A percentile compares a stretch with the other conserved stretches of the same genome.
phyloP scores from a whole-genome alignment of 2,113 vertebrate genomes.

The Enhydra lutris region DNA sequence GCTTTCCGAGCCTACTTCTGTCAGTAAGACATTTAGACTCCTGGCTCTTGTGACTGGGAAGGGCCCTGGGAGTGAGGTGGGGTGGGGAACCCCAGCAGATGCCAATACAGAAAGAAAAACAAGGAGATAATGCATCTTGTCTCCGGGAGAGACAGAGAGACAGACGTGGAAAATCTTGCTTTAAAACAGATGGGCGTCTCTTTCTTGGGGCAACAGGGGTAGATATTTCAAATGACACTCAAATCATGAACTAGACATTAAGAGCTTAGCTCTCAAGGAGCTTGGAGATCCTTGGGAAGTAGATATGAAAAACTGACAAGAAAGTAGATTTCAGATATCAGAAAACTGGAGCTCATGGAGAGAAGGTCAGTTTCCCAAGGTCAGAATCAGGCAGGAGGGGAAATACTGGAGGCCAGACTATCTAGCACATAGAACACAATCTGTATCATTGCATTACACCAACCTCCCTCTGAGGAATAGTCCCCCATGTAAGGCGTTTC shows the following conservation, averaged over 20 bases:
- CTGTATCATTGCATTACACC: not conserved
- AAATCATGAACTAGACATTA: not conserved
- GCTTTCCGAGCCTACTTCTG: not conserved
- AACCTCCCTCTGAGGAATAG: fast-evolving
- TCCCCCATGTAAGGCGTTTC: not conserved
- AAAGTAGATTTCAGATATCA: not conserved
- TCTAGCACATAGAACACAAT: not conserved
- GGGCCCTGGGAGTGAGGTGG: not conserved
- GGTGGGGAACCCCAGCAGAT: not conserved
- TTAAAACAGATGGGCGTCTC: not conserved
- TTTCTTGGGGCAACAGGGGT: not conserved
- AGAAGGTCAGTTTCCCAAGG: not conserved
- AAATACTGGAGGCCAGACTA: not conserved
- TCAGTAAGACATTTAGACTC: not conserved
- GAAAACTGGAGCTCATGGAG: not conserved
- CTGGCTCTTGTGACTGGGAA: not conserved
- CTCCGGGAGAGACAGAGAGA: not conserved
- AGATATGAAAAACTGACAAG: not conserved
- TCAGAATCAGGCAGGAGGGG: not conserved
- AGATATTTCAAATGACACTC: not conserved
- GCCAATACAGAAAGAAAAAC: not conserved
- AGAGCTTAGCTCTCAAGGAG: not conserved
- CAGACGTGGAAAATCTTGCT: not conserved
- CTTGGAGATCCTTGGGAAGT: not conserved
- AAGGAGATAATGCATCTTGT: not conserved